phyloP scores from a whole-genome alignment of 64 coral and sea anemone genomes.

The Montipora capricornis region DNA sequence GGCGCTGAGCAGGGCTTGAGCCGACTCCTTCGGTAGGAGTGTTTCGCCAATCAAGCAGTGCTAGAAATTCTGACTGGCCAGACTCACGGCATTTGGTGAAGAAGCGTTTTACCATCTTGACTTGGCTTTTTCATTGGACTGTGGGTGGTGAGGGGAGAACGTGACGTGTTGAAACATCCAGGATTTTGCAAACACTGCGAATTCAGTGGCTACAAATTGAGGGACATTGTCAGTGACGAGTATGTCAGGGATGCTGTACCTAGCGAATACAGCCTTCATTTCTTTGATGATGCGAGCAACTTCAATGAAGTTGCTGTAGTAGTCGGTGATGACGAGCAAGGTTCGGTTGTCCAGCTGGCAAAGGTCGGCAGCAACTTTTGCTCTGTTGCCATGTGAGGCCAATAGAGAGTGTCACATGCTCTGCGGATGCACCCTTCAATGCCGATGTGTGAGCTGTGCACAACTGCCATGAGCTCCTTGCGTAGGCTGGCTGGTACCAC shows the following conservation, averaged over 20 bases:
- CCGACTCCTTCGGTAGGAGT: background rate
- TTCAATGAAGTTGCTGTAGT: background rate
- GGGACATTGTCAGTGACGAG: background rate
- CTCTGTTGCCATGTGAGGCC: conserved; percentile 16
- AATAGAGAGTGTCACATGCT: background rate
- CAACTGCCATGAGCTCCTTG: background rate
- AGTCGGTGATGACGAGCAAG: conserved; percentile 10
- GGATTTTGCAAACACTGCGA: background rate
- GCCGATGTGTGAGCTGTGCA: background rate
- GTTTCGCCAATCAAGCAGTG: background rate
- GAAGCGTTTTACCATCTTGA: background rate
- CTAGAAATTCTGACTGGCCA: background rate
- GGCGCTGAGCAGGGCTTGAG: background rate
- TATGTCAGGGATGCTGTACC: background rate
- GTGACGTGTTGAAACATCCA: background rate
- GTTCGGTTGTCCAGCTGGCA: conserved; percentile 5
- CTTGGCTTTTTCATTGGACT: background rate
- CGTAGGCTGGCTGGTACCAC: background rate
- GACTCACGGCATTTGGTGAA: background rate
- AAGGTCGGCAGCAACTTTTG: background rate
- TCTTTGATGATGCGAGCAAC: background rate
- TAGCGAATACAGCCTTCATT: background rate
- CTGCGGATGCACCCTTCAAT: background rate
- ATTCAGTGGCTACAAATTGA: background rate
- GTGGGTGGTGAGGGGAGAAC: background rate